Conservation (phyloP, 2,888 invertebrate genomes). For the Megalurothrips usitatus region DNA sequence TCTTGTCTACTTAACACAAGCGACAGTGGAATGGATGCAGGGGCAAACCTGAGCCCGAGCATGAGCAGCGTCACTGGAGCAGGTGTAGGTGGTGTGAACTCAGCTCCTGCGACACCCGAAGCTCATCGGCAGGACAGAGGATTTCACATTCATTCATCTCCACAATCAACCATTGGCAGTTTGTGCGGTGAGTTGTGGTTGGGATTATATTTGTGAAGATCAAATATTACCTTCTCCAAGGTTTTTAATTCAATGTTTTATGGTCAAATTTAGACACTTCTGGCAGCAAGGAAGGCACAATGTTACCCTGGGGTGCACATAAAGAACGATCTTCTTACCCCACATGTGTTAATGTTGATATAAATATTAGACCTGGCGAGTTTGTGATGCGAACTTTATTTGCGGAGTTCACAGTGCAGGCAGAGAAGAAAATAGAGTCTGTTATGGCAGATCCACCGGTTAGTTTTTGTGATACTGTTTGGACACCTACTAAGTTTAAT, state of each 20-base stretch:
- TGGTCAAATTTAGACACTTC: neutral
- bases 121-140: neutral
- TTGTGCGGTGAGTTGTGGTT: neutral
- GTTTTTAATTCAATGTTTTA: neutral
- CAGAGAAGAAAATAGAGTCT: conserved; percentile 92
- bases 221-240: neutral
- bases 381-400: conserved; percentile 94
- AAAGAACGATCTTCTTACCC: conserved; percentile 59
- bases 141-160: conserved; percentile 5
- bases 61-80: neutral
- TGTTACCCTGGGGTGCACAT: conserved; percentile 80
- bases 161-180: neutral
- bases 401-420: conserved; percentile 89
- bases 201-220: too few species aligned
- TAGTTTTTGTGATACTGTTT: conserved; percentile 40
- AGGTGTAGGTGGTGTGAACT: neutral
- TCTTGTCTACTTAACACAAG: neutral
- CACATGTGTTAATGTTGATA: conserved; percentile 51
- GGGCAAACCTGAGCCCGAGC: neutral
- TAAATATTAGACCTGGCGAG: conserved; percentile 81
- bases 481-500: neutral
- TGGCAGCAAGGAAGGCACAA: conserved; percentile 48
- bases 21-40: neutral
- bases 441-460: conserved; percentile 89
- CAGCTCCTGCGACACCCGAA: neutral